These are phyloP conservation scores for Nebria salina DNA, from an alignment of 2,888 invertebrate species.

Conservation along the genomic window DNA sequence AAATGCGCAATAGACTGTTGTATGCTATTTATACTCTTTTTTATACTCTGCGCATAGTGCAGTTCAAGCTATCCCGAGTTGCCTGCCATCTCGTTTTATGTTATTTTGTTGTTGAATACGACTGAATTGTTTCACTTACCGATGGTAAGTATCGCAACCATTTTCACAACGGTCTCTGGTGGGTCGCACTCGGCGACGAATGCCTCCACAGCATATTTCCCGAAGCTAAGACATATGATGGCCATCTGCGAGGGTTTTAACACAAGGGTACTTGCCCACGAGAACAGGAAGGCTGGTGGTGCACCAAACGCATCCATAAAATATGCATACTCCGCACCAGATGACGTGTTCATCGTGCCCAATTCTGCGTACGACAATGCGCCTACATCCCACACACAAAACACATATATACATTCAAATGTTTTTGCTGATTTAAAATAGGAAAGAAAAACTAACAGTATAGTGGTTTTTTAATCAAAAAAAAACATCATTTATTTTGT, in stretches of 20 bases:
- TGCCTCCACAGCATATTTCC: conserved; percentile 92
- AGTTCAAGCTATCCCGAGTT: no score
- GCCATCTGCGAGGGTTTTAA: conserved; percentile 95
- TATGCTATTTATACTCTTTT: no score
- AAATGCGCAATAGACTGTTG: no score
- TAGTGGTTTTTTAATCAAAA: no score
- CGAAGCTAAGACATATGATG: conserved; percentile 92
- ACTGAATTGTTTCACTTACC: conserved; percentile 65
- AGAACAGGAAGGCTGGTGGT: conserved; percentile 90
- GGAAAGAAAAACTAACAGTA: no score
- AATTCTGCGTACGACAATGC: conserved; percentile 93
- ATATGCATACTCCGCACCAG: conserved; percentile 95
- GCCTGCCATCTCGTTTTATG: no score
- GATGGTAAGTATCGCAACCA: conserved; percentile 88
- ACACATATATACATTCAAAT: conserved; percentile 49
- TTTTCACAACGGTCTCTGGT: conserved; percentile 82
- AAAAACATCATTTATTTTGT: no score
- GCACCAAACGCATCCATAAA: conserved; percentile 96
- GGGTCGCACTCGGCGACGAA: conserved; percentile 89
- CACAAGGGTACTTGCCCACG: conserved; percentile 93
- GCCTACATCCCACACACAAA: conserved; percentile 65
- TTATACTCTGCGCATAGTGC: no score
- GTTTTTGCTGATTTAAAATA: no score
- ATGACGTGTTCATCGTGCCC: conserved; percentile 95
- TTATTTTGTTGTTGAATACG: neutral